Percentiles rank a stretch among this genome's conserved stretches.
Evolutionary conservation across 30 jellyfish, hydroid and myxozoan genomes (phyloP).

Genomic region (Turritopsis dohrnii): DNA sequence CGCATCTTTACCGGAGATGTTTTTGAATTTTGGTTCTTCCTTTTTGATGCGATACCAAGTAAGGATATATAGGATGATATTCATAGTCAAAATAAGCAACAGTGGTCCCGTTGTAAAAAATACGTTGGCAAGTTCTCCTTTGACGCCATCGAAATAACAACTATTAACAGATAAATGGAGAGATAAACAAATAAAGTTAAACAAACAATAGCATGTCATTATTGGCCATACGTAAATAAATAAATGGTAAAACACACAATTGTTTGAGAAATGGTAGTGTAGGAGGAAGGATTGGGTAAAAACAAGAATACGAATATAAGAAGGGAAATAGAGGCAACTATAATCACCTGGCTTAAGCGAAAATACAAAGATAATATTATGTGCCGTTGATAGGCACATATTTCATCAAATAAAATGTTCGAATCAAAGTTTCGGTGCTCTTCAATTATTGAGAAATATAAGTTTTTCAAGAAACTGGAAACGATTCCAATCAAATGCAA

Average conservation of each 20-base stretch:
- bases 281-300: background rate
- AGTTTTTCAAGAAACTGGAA: too few relatives aligned
- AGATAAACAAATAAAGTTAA: background rate
- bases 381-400: too few relatives aligned
- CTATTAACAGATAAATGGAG: background rate
- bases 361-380: too few relatives aligned
- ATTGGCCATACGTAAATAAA: background rate
- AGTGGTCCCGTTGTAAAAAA: conserved; percentile 9
- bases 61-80: conserved; percentile 1
- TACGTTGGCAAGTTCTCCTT: conserved; percentile 2
- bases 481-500: too few relatives aligned
- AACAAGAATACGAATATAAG: background rate
- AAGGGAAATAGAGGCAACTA: too few relatives aligned
- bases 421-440: too few relatives aligned
- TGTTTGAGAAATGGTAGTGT: too few relatives aligned
- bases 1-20: background rate
- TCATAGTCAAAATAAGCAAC: background rate
- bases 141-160: conserved; percentile 28
- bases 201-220: background rate
- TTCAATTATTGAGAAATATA: too few relatives aligned
- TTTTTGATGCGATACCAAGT: conserved; percentile 18
- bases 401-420: too few relatives aligned
- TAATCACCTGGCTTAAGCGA: too few relatives aligned
- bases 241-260: background rate
- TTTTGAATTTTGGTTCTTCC: conserved; percentile 24